phyloP scores from a whole-genome alignment of 2,797 vertebrate species.

The Channallabes apus region DNA sequence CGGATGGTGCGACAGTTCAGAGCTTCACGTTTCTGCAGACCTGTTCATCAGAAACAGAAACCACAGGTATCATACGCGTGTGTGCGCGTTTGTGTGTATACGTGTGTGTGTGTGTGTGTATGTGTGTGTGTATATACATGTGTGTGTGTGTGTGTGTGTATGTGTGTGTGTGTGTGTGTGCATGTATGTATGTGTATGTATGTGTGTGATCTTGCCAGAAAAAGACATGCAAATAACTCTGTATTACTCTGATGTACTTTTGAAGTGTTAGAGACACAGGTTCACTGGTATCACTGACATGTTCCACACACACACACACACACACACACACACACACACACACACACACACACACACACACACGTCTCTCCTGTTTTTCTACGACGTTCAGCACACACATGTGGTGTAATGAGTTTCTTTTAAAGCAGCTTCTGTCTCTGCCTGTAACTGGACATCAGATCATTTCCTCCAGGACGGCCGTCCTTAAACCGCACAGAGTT shows the following conservation, averaged over 20 bases:
- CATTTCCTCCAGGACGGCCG: too few species aligned
- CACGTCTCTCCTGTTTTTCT: background rate
- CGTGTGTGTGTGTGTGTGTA: too few species aligned
- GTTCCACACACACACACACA: background rate
- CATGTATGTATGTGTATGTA: too few species aligned
- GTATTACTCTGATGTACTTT: background rate
- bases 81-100: too few species aligned
- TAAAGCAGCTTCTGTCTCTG: background rate
- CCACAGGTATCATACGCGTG: background rate
- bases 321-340: too few species aligned
- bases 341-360: background rate
- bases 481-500: too few species aligned
- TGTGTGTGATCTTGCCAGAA: background rate
- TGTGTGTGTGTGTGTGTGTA: too few species aligned
- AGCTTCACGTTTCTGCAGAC: constrained; percentile 92
- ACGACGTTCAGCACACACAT: background rate
- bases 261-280: background rate
- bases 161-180: background rate
- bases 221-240: background rate
- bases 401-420: background rate
- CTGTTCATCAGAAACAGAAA: constrained; percentile 64
- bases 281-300: background rate
- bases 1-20: constrained; percentile 83
- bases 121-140: too few species aligned
- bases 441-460: background rate